Evolutionary conservation across 2,888 invertebrate genomes (phyloP).

Genomic region (Pollenia labialis): DNA sequence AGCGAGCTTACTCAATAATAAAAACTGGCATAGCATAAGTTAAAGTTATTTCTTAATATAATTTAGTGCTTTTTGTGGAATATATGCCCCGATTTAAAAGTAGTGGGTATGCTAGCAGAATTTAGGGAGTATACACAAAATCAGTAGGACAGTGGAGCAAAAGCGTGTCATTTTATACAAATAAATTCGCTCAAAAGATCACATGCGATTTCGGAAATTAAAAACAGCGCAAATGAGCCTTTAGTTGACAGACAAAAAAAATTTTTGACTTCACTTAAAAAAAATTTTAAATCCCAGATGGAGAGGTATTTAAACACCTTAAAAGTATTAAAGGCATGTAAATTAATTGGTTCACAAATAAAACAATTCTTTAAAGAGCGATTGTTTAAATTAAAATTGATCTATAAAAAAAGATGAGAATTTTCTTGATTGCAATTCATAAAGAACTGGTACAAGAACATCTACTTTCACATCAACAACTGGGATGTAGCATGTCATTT

Average conservation of each 20-base stretch:
- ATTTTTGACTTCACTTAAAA: background rate
- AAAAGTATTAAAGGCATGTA: background rate
- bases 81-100: too few species aligned
- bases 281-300: background rate
- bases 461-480: too few species aligned
- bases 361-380: background rate
- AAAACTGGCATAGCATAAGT: too few species aligned
- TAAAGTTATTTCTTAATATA: too few species aligned
- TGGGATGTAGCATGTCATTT: too few species aligned
- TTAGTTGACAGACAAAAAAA: background rate
- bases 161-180: background rate
- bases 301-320: too few species aligned
- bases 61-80: too few species aligned
- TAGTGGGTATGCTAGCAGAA: too few species aligned
- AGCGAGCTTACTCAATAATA: too few species aligned
- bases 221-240: background rate
- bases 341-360: background rate
- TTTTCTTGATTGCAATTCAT: background rate
- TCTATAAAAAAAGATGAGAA: too few species aligned
- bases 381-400: background rate
- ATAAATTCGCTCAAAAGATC: background rate
- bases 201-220: conserved; percentile 1
- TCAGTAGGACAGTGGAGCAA: background rate
- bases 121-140: too few species aligned
- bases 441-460: too few species aligned